Evolutionary conservation across 2,797 vertebrate genomes (phyloP).

Genomic region (Hephaestus fuliginosus): DNA sequence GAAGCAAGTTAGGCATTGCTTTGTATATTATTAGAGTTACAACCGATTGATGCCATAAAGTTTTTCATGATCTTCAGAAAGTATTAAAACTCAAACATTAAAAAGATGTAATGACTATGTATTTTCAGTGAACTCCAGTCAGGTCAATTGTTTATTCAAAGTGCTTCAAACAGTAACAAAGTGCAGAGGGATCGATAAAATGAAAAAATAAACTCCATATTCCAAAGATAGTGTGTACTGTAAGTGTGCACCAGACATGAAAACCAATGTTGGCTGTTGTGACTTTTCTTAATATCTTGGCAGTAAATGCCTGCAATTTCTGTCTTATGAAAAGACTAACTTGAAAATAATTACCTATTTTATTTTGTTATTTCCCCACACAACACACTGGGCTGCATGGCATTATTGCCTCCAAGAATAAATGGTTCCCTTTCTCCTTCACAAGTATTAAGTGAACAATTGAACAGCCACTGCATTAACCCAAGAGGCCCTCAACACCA

Average conservation of each 20-base stretch:
- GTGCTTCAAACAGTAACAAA: background rate
- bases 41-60: slow-evolving; percentile 1
- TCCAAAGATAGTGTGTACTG: background rate
- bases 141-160: background rate
- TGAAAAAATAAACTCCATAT: background rate
- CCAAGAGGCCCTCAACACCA: background rate
- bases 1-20: background rate
- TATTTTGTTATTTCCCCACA: background rate
- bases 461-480: background rate
- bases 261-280: background rate
- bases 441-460: background rate
- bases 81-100: slow-evolving; percentile 1
- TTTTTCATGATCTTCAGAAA: slow-evolving; percentile 18
- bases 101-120: background rate
- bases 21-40: background rate
- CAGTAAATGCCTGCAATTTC: slow-evolving; percentile 2
- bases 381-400: background rate
- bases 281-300: slow-evolving; percentile 15
- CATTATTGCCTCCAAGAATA: slow-evolving; percentile 11
- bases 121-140: background rate
- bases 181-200: background rate
- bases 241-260: background rate
- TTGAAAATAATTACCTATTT: slow-evolving; percentile 15
- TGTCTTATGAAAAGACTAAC: background rate
- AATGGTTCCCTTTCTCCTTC: background rate